Evolutionary conservation across 2,888 invertebrate species (phyloP), one percentile per base, ranked within the genome.

Genomic region (Gymnoscelis rufifasciata): DNA sequence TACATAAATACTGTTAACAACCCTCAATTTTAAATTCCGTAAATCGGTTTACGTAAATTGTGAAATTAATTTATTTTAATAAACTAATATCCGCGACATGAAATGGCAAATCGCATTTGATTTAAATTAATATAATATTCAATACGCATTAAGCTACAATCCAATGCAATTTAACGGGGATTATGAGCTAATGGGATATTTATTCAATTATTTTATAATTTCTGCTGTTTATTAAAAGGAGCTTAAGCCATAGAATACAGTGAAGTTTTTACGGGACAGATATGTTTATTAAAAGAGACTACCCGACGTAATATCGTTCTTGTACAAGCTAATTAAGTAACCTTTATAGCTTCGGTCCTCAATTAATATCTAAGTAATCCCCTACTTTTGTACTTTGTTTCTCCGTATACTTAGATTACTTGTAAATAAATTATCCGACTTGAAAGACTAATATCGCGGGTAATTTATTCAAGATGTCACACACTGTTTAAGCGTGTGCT

Each of bases 401-500:
- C 19, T 19, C 7, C 7, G 30, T 12, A 2, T 12, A 30, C 8
- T 30, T 13, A 7, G 29, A 29, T 28, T 28, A n/a, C n/a, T 19
- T 11, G 5, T 28, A 28, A 28, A 28, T 29, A 3, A 7, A 12
- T 11, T 29, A 12, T 29, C 12, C 7, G 12, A 12, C 8, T 12
- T 11, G 6, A 28, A 28, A 6, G 11, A 28, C 11, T 6, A 28
- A 26, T 26, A 3, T 26, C 8, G 8, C 2, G 4, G n/a, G 8
- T 27, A 10, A n/a, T n/a, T 19, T 19, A 10, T n/a, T 19, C 8
- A 19, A 19, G 19, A 7, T 19, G 33, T 15, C 7, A 75, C 74
- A 67, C 73, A 41, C 51, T 74, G 66, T 72, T 76, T 71, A 63
- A 68, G 58, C 68, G 78, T 71, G 62, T 57, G 71, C 55, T 41